Evolutionary conservation across 2,888 invertebrate genomes (phyloP).

Genomic region (Himalopsyche tibetana): DNA sequence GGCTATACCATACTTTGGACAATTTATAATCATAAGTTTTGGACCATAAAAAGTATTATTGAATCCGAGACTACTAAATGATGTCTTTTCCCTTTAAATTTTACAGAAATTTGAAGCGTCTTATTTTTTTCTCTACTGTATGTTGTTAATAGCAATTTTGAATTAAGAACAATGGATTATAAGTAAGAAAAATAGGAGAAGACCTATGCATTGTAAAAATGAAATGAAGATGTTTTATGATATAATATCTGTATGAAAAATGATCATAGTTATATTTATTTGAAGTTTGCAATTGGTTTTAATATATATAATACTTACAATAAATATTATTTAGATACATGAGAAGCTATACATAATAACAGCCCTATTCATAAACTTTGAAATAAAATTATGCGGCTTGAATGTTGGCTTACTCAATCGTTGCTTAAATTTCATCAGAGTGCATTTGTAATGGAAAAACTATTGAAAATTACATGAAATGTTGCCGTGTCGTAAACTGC

Average conservation of each 20-base stretch:
- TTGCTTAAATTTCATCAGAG: background rate
- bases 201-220: too few species aligned
- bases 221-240: too few species aligned
- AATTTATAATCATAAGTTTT: too few species aligned
- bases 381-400: background rate
- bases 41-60: too few species aligned
- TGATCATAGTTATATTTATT: background rate
- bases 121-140: too few species aligned
- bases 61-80: too few species aligned
- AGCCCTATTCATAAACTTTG: background rate
- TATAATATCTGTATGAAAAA: background rate
- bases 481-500: slow-evolving; percentile 48
- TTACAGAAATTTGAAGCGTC: too few species aligned
- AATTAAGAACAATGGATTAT: too few species aligned
- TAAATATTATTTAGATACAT: background rate
- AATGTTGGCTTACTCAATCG: background rate
- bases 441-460: slow-evolving; percentile 6
- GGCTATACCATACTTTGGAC: too few species aligned
- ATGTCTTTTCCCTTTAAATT: too few species aligned
- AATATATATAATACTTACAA: slow-evolving; percentile 1
- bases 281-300: background rate
- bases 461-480: slow-evolving; percentile 20
- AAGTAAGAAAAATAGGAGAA: too few species aligned
- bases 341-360: background rate
- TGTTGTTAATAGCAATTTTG: too few species aligned